Evolutionary conservation across 2,113 vertebrate species (phyloP).

Genomic region (Phalacrocorax carbo): DNA sequence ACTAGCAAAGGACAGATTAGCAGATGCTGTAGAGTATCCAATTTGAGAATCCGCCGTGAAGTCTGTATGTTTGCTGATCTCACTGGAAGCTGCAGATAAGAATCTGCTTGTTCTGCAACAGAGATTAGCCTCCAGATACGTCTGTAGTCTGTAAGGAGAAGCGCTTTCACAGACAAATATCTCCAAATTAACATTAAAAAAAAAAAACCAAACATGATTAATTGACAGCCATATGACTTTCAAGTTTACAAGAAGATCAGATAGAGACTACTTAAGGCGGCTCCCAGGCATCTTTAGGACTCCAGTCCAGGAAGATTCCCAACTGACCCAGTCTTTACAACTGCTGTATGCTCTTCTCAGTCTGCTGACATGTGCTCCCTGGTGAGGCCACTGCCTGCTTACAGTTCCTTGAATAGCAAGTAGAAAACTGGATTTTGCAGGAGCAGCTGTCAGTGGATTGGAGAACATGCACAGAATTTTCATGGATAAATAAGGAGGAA

Average conservation of each 20-base stretch:
- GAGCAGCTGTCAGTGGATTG: slow-evolving; percentile 25
- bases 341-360: background rate
- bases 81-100: slow-evolving; percentile 12
- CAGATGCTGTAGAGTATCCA: background rate
- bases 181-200: background rate
- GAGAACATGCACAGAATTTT: background rate
- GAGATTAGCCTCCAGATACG: background rate
- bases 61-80: background rate
- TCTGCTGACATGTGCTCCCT: background rate
- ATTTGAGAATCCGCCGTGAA: background rate
- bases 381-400: background rate
- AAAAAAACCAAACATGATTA: background rate
- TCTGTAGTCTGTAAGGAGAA: background rate
- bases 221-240: slow-evolving; percentile 5
- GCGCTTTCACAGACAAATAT: background rate
- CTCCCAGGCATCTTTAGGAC: background rate
- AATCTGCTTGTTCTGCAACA: slow-evolving; percentile 23
- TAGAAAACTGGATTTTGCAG: slow-evolving; percentile 20
- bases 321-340: background rate
- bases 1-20: background rate
- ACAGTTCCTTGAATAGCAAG: background rate
- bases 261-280: background rate
- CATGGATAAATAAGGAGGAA: slow-evolving; percentile 13
- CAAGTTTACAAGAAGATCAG: slow-evolving; percentile 14
- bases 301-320: background rate